Base-by-base conservation (phyloP, 2,888 invertebrate genomes). In the Therioaphis trifolii region DNA sequence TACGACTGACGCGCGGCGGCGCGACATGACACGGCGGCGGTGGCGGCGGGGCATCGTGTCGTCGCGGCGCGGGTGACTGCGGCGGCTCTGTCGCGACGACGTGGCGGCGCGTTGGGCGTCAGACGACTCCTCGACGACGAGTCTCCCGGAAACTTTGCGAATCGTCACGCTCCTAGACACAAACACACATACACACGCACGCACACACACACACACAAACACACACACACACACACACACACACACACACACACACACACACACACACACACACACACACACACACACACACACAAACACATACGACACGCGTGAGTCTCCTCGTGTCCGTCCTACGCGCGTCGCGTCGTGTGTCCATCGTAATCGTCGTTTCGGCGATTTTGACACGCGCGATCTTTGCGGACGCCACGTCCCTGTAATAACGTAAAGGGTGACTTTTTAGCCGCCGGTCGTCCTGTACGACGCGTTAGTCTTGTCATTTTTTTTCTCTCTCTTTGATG, bases 1-100 rank as follows among this genome's bases (percentile, higher is more conserved):
- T 46, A 27, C 27, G 46, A 71, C 71, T 49, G 46, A 46, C 15
- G 71, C 11, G 21, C 72, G 69, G 14, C 69, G 46, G 24, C 43
- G 24, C 29, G 2, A n/a, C n/a, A 21, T 3, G 9, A 3, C 18
- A 12, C 49, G 24, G n/a, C 29, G 3, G 24, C 11, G 0, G 55
- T 4, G 11, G 7, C 49, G 29, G 40, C 58, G 24, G 29, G 27
- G 24, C 24, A n/a, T 18, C 15, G 71, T 35, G n/a, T 68, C 49
- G 12, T 27, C 14, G 18, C 24, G 18, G 27, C 12, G 52, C 21
- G 1, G 49, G 18, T 15, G 15, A 14, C 49, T 2, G 1, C 69
- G 69, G 18, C 24, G 69, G 43, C 71, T 18, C 46, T 49, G n/a
- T 27, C 24, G 14, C 52, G 72, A n/a, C n/a, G 5, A 18, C 49